These are phyloP conservation scores for Drosophila arawakana DNA, from an alignment of 1,140 invertebrate species.

Conservation along the genomic window DNA sequence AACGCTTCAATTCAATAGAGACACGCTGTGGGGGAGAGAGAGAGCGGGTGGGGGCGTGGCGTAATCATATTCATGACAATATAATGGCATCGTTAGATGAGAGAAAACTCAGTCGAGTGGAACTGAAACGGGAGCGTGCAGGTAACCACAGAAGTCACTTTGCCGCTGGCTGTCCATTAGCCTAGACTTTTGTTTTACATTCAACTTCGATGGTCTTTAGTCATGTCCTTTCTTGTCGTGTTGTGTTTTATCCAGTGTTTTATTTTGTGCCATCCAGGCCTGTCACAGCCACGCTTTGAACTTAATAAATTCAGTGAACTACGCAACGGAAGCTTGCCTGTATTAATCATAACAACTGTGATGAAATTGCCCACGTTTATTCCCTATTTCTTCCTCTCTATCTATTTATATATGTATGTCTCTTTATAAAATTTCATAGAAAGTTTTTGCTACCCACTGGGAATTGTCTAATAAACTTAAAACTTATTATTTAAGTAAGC, in stretches of 20 bases:
- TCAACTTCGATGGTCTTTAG: conserved; percentile 7
- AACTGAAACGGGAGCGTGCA: conserved; percentile 26
- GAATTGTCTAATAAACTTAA: neutral
- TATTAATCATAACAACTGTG: conserved; percentile 56
- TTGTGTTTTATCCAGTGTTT: neutral
- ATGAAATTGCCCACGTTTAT: conserved; percentile 9
- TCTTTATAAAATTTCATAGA: neutral
- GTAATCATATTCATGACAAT: conserved; percentile 79
- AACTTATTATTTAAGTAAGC: neutral
- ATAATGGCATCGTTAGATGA: conserved; percentile 71
- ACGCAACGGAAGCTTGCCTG: conserved; percentile 36
- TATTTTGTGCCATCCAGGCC: neutral
- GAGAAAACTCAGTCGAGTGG: conserved; percentile 31
- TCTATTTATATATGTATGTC: neutral
- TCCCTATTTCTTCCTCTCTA: neutral
- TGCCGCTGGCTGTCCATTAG: conserved; percentile 62
- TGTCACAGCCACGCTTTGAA: conserved; percentile 41
- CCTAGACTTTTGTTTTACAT: conserved; percentile 34
- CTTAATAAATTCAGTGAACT: conserved; percentile 54
- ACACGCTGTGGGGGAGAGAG: neutral
- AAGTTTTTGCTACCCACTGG: neutral
- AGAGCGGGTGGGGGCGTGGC: neutral
- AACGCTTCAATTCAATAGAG: neutral
- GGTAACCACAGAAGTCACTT: conserved; percentile 45
- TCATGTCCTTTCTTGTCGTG: neutral